phyloP scores from a whole-genome alignment of 2,797 vertebrate species.

The Thunnus albacares region DNA sequence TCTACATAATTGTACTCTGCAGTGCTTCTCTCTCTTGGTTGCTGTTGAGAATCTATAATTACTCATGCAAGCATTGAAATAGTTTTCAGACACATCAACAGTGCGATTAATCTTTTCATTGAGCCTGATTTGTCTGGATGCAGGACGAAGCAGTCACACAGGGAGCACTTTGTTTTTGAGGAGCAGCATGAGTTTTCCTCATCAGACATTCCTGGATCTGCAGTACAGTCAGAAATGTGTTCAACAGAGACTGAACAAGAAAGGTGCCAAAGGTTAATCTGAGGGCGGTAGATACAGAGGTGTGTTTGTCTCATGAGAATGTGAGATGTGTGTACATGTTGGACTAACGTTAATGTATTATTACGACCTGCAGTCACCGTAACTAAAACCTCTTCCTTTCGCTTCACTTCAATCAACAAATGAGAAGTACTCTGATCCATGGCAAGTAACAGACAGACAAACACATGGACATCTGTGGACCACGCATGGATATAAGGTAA shows the following conservation, averaged over 20 bases:
- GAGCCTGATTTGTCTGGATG: background rate
- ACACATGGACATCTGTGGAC: slow-evolving; percentile 1
- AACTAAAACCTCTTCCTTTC: background rate
- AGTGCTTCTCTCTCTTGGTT: background rate
- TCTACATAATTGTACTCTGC: background rate
- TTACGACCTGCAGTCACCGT: background rate
- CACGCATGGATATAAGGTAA: background rate
- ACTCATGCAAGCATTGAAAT: slow-evolving; percentile 18
- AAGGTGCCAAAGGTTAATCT: slow-evolving; percentile 28
- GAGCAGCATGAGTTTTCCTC: slow-evolving; percentile 54
- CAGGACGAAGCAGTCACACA: background rate
- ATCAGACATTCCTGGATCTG: slow-evolving; percentile 58
- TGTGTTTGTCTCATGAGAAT: background rate
- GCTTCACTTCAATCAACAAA: background rate
- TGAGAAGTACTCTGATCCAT: background rate
- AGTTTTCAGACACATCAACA: background rate
- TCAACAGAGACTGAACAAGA: slow-evolving; percentile 40
- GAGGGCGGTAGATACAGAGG: background rate
- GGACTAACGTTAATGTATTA: background rate
- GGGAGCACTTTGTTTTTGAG: slow-evolving; percentile 30
- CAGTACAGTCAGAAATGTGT: slow-evolving; percentile 40
- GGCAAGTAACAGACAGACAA: background rate
- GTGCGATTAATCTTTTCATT: background rate
- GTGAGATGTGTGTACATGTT: background rate
- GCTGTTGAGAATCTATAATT: slow-evolving; percentile 1